A percentile compares a stretch with the other conserved stretches of the same genome.
Conservation (phyloP, 2,888 invertebrate species). For the Scelioninae gen. 1 region DNA sequence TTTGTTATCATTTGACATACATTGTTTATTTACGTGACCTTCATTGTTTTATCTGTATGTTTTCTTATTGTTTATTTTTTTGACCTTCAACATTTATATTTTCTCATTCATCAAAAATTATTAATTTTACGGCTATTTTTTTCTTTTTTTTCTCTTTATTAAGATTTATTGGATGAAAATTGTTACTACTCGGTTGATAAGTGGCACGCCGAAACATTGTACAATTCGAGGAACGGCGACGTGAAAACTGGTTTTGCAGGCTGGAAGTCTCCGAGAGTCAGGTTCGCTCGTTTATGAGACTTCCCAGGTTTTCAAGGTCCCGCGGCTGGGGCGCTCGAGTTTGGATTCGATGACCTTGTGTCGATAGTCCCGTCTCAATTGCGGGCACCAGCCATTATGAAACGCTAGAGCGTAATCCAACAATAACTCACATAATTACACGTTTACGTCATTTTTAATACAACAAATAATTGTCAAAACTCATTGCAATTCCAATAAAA, state of each 20-base stretch:
- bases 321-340: conserved; percentile 44
- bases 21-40: too few species aligned
- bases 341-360: conserved; percentile 65
- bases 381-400: conserved; percentile 41
- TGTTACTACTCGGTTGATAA: conserved; percentile 18
- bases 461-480: conserved; percentile 6
- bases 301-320: conserved; percentile 70
- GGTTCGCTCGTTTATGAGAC: conserved; percentile 69
- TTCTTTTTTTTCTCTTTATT: not conserved
- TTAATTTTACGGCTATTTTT: not conserved
- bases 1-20: too few species aligned
- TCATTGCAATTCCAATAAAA: not conserved
- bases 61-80: too few species aligned
- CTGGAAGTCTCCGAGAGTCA: conserved; percentile 55
- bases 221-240: conserved; percentile 40
- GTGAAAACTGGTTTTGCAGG: conserved; percentile 72
- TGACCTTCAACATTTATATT: too few species aligned
- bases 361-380: conserved; percentile 36
- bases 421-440: conserved; percentile 34
- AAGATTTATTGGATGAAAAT: conserved; percentile 22
- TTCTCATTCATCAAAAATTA: too few species aligned
- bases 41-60: too few species aligned
- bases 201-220: conserved; percentile 32
- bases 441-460: conserved; percentile 38
- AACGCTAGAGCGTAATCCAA: conserved; percentile 42